Percentiles rank a stretch among this genome's conserved stretches.
phyloP scores from a whole-genome alignment of 2,888 invertebrate species.

The Papilio demoleus region DNA sequence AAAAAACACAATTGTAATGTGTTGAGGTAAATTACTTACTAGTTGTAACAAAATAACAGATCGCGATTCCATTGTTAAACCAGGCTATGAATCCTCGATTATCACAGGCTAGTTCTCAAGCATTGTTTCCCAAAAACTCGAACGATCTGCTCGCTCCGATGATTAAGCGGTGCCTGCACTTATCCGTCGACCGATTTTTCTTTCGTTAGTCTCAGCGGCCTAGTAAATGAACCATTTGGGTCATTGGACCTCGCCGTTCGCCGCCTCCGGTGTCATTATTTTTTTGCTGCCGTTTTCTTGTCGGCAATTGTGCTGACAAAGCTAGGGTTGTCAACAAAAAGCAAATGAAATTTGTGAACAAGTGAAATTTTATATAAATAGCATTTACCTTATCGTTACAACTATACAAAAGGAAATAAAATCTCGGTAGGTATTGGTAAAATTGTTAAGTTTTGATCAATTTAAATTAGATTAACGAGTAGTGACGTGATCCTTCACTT shows the following conservation, averaged over 20 bases:
- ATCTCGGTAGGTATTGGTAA: neutral
- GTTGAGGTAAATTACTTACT: neutral
- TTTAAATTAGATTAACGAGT: neutral
- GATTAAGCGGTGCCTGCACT: constrained; percentile 48
- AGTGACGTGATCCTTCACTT: neutral
- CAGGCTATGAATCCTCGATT: constrained; percentile 33
- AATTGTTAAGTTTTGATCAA: neutral
- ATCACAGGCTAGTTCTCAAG: constrained; percentile 34
- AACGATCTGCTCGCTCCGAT: constrained; percentile 21
- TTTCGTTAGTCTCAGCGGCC: constrained; percentile 73
- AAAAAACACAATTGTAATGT: neutral
- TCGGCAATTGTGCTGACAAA: constrained; percentile 54
- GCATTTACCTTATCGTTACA: too few species aligned
- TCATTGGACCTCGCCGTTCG: constrained; percentile 81
- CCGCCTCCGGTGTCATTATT: constrained; percentile 69
- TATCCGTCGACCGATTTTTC: constrained; percentile 72
- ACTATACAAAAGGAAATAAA: too few species aligned
- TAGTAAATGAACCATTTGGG: constrained; percentile 78
- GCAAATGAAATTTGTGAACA: too few species aligned
- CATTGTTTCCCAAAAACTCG: constrained; percentile 32
- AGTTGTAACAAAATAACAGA: constrained; percentile 18
- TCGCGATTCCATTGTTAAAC: constrained; percentile 23
- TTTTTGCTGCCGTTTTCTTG: constrained; percentile 50
- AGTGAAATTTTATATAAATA: neutral
- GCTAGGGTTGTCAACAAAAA: constrained; percentile 15